These are phyloP conservation scores for Hydrotaea cyrtoneurina DNA, from an alignment of 2,888 invertebrate species.

Conservation along the genomic window DNA sequence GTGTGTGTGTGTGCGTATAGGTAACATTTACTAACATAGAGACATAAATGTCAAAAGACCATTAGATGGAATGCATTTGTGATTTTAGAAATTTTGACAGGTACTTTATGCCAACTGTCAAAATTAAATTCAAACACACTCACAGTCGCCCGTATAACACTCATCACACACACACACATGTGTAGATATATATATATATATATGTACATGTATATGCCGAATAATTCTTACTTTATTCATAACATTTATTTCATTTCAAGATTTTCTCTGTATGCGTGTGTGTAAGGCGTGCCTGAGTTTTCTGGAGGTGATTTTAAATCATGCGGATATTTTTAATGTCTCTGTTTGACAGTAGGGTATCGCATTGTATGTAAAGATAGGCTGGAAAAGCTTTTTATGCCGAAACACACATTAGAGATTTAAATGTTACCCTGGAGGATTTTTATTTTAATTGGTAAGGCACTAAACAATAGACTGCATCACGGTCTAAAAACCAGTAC, in stretches of 20 bases:
- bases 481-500: too few species aligned
- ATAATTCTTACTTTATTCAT: constrained; percentile 37
- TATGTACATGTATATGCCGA: neutral
- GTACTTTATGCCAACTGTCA: constrained; percentile 67
- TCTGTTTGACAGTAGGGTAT: too few species aligned
- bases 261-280: too few species aligned
- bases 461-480: too few species aligned
- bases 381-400: too few species aligned
- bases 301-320: too few species aligned
- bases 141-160: neutral
- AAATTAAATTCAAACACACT: constrained; percentile 52
- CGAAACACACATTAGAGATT: too few species aligned
- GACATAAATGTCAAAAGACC: constrained; percentile 64
- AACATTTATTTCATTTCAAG: constrained; percentile 18
- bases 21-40: constrained; percentile 42
- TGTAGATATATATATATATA: constrained; percentile 1
- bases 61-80: constrained; percentile 66
- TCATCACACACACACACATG: neutral
- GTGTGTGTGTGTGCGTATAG: neutral
- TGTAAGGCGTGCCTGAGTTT: neutral
- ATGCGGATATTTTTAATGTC: too few species aligned
- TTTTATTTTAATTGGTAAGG: too few species aligned
- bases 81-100: constrained; percentile 67
- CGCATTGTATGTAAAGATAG: too few species aligned
- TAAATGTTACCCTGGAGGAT: too few species aligned